Evolutionary conservation across 2,797 vertebrate genomes (phyloP), one percentile per base, ranked within the genome.

Genomic region (Pelodytes ibericus): DNA sequence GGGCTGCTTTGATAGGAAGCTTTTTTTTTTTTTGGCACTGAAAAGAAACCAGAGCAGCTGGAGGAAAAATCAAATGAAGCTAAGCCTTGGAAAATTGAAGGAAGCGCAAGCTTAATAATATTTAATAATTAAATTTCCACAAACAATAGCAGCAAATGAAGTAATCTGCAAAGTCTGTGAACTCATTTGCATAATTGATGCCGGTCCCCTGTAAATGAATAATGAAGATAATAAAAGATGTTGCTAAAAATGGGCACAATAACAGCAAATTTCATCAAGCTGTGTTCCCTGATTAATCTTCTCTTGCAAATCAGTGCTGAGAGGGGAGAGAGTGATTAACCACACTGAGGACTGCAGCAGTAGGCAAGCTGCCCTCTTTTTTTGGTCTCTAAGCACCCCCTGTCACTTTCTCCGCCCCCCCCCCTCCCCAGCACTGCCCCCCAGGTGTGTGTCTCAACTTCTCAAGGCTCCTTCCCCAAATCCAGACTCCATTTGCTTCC

Each of bases 171-270:
- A 94, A 96, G 94, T 95, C 93, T 94, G 93, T 87, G 89, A 93
- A 92, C 88, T 93, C 88, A 97, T 98, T 98, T 98, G 95, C 96
- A 98, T 98, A 98, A 98, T 97, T 97, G 96, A 96, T 94, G 93
- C 91, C 88, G 89, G 86, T 89, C 90, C 93, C 91, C 94, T 91
- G 92, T 93, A 96, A 96, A 96, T 98, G 96, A 98, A 94, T 96
- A 96, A 98, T 99, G 97, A 97, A 96, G 95, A 98, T 96, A 97
- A 98, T 98, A 98, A 98, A 97, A 97, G 95, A 98, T 96, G 95
- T 96, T 98, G 95, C 96, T 97, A 97, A 98, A 98, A 98, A 95
- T 96, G 95, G 94, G 95, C 95, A 96, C 97, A 98, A 99, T 97
- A 98, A 98, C 95, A 95, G 94, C 94, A 96, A 98, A 98, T 96